Evolutionary conservation across 2,888 invertebrate species (phyloP), one percentile per base, ranked within the genome.

Genomic region (Cosmopolites sordidus): DNA sequence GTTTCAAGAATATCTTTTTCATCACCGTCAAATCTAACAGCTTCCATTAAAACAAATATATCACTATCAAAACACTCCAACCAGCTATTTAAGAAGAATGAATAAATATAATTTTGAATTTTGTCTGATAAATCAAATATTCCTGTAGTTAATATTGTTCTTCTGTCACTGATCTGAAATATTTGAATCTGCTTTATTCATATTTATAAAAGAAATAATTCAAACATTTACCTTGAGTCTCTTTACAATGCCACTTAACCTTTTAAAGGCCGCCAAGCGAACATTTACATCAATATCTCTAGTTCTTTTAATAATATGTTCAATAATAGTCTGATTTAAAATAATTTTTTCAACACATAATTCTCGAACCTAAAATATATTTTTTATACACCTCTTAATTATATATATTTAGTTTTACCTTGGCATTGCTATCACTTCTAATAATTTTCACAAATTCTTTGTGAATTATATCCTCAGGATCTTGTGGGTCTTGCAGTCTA

Each of bases 201-300:
- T 17, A 37, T 11, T 16, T 16, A 16, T 16, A 41, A 37, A 22
- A 11, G 4, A 14, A 16, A 51, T 37, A 51, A 18, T 8, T 8
- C 22, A 8, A 5, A 40, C 48, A 44, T 44, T 45, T 59, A 66
- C 69, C 60, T 63, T 66, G n/a, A 69, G 47, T 18, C 45, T 51
- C 33, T 58, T 53, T 11, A 59, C 52, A 17, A 64, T 46, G 30
- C 62, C 60, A 14, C 64, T 53, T 2, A 68, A 46, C 58, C 65
- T 64, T 45, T 58, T 65, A 64, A 76, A 83, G 0, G 82, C 80
- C 55, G 75, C 76, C 65, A 75, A 79, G 0, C 93, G 78, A 0
- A 94, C 91, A 22, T 80, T 79, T 51, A 86, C 86, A 66, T 89
- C 87, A 0, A 87, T 79, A 72, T 94, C 94, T 64, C 85, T 81